Base-by-base conservation (phyloP, 2,113 vertebrate genomes). In the Odontesthes bonariensis region DNA sequence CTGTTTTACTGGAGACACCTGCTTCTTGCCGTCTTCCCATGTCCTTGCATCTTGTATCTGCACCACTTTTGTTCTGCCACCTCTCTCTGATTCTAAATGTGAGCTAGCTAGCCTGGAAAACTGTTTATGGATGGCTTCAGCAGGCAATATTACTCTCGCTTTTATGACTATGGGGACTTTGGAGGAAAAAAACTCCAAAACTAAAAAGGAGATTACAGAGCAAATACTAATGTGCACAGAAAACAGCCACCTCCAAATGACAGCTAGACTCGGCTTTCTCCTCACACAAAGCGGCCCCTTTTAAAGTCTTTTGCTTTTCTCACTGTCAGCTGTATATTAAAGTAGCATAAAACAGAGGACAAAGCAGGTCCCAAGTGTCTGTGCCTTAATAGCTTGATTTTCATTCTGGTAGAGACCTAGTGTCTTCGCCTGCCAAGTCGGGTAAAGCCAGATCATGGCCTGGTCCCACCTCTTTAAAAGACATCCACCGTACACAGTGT, bases 361-460 rank as follows among this genome's bases (percentile, higher is more conserved):
- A 86, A 87, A 86, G 77, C 51, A 22, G 69, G 55, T 69, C 76
- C 80, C 69, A 12, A 38, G 65, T 72, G 82, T 69, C 27, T 5
- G 74, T 72, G 55, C 74, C 82, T 84, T 31, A 87, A 83, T 71
- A 59, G 76, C 73, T 86, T 64, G 68, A 78, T 77, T 88, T 82
- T 80, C 69, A 81, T 87, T 84, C 76, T 59, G 69, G 51, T 63
- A 20, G 51, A 86, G 79, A 80, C 9, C 1, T 55, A 66, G 73
- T 68, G 69, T 81, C 69, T 80, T 17, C 32, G 75, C 77, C 70
- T 85, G 86, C 86, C 87, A 86, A 89, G 68, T 68, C 63, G 49
- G 62, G 64, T 73, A 75, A n/a, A 35, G 81, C 79, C 76, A 66
- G 69, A 84, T 79, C 67, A 31, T 4, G 52, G 70, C 81, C 80